Evolutionary conservation across 2,797 vertebrate species (phyloP).

Genomic region (Propithecus deckenii): DNA sequence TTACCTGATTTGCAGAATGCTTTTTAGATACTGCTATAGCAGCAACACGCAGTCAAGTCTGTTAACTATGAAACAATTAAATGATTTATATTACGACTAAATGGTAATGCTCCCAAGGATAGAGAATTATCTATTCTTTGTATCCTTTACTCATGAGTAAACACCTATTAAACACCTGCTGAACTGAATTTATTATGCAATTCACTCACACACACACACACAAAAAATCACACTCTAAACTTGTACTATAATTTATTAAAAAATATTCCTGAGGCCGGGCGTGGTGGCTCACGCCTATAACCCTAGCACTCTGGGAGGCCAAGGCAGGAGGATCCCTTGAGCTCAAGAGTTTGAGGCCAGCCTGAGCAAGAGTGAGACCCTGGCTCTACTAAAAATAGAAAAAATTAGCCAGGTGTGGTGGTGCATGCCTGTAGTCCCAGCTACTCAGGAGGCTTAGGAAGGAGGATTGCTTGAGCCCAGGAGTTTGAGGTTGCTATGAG

Average conservation of each 20-base stretch:
- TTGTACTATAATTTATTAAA: not conserved
- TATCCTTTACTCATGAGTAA: not conserved
- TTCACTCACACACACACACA: not conserved
- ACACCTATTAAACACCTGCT: not conserved
- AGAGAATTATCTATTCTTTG: not conserved
- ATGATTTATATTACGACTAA: not conserved
- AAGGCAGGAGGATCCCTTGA: not conserved
- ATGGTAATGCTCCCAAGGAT: not conserved
- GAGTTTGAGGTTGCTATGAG: not conserved
- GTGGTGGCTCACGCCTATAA: no score
- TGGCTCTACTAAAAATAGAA: not conserved
- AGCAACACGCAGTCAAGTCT: not conserved
- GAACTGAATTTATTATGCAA: slow-evolving; percentile 3
- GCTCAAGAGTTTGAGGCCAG: not conserved
- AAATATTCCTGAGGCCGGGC: not conserved
- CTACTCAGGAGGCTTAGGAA: not conserved
- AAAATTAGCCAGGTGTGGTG: not conserved
- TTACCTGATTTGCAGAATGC: not conserved
- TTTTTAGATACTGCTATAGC: not conserved
- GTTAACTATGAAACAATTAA: not conserved
- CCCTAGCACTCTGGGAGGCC: not conserved
- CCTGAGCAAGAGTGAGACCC: not conserved
- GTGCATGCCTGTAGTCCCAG: not conserved
- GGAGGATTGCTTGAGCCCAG: not conserved
- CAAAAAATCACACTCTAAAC: not conserved